Conservation (phyloP, 2,888 invertebrate genomes). For the Drosophila algonquin region DNA sequence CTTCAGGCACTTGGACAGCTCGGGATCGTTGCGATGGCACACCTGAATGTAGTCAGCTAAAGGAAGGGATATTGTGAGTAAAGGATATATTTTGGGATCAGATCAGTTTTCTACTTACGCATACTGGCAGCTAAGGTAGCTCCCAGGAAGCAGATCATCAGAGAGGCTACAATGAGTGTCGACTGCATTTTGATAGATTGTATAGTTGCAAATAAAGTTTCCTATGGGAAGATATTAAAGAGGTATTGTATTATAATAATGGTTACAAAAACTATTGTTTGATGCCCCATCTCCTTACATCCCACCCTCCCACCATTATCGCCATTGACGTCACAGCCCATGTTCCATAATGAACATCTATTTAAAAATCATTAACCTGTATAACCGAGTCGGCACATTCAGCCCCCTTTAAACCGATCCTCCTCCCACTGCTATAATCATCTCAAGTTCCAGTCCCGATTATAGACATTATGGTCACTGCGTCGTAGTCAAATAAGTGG, state of each 20-base stretch:
- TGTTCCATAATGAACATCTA: constrained; percentile 15
- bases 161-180: constrained; percentile 37
- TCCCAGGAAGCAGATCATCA: constrained; percentile 55
- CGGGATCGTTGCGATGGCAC: constrained; percentile 87
- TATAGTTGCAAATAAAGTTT: background rate
- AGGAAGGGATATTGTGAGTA: background rate
- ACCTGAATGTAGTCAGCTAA: constrained; percentile 88
- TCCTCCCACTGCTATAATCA: constrained; percentile 37
- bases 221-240: constrained; percentile 8
- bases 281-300: background rate
- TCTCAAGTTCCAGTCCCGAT: constrained; percentile 30
- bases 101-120: constrained; percentile 64
- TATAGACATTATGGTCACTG: constrained; percentile 33
- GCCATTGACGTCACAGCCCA: constrained; percentile 30
- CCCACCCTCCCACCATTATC: background rate
- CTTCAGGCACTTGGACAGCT: constrained; percentile 87
- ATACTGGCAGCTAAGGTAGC: constrained; percentile 55
- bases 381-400: background rate
- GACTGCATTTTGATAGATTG: constrained; percentile 53
- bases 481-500: constrained; percentile 23
- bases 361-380: constrained; percentile 18
- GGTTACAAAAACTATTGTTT: background rate
- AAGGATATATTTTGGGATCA: background rate
- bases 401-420: constrained; percentile 14
- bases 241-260: background rate